Conservation (phyloP, 2,113 vertebrate species). For the Periophthalmodon schlosseri region DNA sequence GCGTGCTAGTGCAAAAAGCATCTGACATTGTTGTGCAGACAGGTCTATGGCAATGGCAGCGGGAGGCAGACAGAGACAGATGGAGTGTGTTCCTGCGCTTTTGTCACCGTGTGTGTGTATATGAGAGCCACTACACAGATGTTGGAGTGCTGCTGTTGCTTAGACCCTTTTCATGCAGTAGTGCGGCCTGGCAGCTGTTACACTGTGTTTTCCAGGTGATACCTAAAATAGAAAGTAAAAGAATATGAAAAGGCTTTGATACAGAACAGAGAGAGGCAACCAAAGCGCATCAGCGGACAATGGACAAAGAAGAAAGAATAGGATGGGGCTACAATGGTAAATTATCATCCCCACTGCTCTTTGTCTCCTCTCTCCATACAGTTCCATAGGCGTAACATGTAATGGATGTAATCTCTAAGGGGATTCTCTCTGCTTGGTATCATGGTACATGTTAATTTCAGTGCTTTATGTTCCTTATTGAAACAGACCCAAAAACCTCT, state of each 20-base stretch:
- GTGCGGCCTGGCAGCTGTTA: constrained; percentile 43
- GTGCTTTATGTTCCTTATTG: constrained; percentile 68
- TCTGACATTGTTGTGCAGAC: constrained; percentile 54
- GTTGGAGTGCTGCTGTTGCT: constrained; percentile 35
- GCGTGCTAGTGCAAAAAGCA: constrained; percentile 29
- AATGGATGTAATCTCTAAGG: constrained; percentile 75
- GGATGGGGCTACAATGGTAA: constrained; percentile 38
- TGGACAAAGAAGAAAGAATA: constrained; percentile 7
- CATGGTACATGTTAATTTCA: constrained; percentile 74
- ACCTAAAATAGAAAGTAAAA: constrained; percentile 14
- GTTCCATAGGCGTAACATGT: constrained; percentile 73
- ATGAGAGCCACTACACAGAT: constrained; percentile 47
- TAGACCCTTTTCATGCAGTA: constrained; percentile 17
- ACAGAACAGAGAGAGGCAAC: constrained; percentile 11
- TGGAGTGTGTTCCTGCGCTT: constrained; percentile 31
- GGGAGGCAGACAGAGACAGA: constrained; percentile 54
- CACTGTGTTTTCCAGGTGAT: constrained; percentile 28
- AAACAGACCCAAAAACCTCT: constrained; percentile 62
- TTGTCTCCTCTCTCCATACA: constrained; percentile 59
- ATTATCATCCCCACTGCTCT: constrained; percentile 48
- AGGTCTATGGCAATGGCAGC: constrained; percentile 40
- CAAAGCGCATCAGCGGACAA: constrained; percentile 9
- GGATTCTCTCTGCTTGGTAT: constrained; percentile 75
- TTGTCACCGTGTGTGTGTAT: constrained; percentile 36
- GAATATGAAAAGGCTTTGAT: background rate